Conservation (phyloP, 2,797 vertebrate species). For the Poeciliopsis infans region DNA sequence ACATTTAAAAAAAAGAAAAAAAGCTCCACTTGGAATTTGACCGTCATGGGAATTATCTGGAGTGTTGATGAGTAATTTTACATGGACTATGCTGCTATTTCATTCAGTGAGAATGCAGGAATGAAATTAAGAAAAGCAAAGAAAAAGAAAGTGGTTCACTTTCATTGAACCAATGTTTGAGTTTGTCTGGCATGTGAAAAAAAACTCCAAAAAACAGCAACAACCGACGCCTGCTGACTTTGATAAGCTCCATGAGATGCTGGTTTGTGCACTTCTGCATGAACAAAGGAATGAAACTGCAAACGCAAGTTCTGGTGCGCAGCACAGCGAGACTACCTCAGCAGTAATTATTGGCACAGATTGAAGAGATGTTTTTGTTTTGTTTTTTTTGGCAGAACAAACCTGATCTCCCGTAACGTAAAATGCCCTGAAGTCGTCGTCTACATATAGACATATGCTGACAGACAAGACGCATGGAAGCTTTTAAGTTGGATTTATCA, state of each 20-base stretch:
- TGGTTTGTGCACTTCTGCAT: neutral
- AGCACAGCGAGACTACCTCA: neutral
- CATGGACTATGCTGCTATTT: neutral
- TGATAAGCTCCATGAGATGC: neutral
- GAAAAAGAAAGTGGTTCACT: neutral
- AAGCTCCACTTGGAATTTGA: neutral
- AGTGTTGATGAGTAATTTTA: neutral
- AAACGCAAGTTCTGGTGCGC: neutral
- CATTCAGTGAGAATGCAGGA: neutral
- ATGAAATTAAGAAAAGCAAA: conserved; percentile 5
- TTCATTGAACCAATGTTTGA: conserved; percentile 6
- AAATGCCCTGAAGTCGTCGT: neutral
- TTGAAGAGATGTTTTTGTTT: neutral
- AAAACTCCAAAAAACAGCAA: conserved; percentile 12
- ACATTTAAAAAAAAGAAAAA: neutral
- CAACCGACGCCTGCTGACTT: conserved; percentile 17
- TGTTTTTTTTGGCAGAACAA: neutral
- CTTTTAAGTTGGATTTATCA: neutral
- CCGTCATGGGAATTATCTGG: neutral
- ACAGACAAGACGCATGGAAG: neutral
- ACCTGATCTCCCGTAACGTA: neutral
- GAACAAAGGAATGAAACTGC: neutral
- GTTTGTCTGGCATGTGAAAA: neutral
- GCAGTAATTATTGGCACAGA: neutral
- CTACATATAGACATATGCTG: neutral